phyloP scores from a whole-genome alignment of 1,140 invertebrate species.

The Orchesella cincta region DNA sequence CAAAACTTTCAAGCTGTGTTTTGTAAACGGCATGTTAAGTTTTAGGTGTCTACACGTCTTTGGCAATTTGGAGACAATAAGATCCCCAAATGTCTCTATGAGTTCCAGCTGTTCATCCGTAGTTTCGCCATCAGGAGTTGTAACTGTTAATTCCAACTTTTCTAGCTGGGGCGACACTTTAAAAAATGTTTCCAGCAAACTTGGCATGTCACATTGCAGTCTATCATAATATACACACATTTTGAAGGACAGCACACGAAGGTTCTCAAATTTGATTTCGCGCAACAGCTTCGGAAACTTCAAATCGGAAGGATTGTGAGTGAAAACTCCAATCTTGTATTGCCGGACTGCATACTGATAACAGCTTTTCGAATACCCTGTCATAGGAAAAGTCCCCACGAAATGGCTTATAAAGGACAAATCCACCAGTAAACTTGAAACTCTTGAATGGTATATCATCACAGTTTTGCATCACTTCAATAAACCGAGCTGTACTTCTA shows the following conservation, averaged over 20 bases:
- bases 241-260: neutral
- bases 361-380: slow-evolving; percentile 3
- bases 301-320: slow-evolving; percentile 14
- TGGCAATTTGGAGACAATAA: slow-evolving; percentile 8
- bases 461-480: slow-evolving; percentile 28
- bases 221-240: slow-evolving; percentile 14
- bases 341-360: neutral
- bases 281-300: neutral
- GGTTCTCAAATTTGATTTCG: neutral
- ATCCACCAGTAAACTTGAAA: slow-evolving; percentile 23
- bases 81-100: slow-evolving; percentile 9
- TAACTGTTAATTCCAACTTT: slow-evolving; percentile 11
- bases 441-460: neutral
- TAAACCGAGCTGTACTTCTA: slow-evolving; percentile 8
- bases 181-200: neutral
- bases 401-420: slow-evolving; percentile 15
- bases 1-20: neutral
- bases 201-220: neutral
- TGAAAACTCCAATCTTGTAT: slow-evolving; percentile 13
- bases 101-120: slow-evolving; percentile 15
- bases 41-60: slow-evolving; percentile 21
- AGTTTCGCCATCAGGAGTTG: neutral
- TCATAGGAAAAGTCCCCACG: neutral
- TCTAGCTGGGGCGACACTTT: slow-evolving; percentile 2
- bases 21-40: slow-evolving; percentile 17